Percentiles rank a stretch among this genome's conserved stretches.
phyloP scores from a whole-genome alignment of 2,797 vertebrate species.

The Sciurus carolinensis region DNA sequence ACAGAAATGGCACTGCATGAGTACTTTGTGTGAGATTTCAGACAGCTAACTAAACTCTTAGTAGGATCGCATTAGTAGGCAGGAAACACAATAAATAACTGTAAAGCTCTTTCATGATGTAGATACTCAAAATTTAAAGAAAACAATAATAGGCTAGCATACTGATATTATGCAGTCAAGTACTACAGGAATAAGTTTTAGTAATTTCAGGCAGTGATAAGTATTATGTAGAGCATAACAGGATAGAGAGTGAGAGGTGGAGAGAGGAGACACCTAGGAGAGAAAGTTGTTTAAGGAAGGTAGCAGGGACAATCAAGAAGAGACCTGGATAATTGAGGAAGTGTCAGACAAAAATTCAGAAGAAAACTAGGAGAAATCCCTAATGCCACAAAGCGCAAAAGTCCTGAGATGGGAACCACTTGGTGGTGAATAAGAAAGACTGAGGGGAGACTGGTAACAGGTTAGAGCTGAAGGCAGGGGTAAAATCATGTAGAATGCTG shows the following conservation, averaged over 20 bases:
- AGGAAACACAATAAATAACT: not conserved
- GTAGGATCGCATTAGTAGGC: not conserved
- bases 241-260: not conserved
- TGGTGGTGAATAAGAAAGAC: too few species aligned
- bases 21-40: not conserved
- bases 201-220: not conserved
- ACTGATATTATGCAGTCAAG: not conserved
- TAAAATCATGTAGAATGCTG: not conserved
- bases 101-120: not conserved
- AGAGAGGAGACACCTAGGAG: not conserved
- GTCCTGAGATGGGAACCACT: not conserved
- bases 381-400: too few species aligned
- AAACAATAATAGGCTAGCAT: not conserved
- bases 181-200: not conserved
- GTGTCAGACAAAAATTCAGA: not conserved
- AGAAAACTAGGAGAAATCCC: not conserved
- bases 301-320: not conserved
- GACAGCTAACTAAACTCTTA: not conserved
- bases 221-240: not conserved
- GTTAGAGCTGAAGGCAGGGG: not conserved
- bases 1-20: not conserved
- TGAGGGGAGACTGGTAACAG: not conserved
- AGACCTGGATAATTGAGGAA: not conserved
- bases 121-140: not conserved
- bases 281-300: not conserved